A percentile compares a stretch with the other conserved stretches of the same genome.
These are phyloP conservation scores for Montifringilla adamsi DNA, from an alignment of 2,113 vertebrate species.

Conservation along the genomic window DNA sequence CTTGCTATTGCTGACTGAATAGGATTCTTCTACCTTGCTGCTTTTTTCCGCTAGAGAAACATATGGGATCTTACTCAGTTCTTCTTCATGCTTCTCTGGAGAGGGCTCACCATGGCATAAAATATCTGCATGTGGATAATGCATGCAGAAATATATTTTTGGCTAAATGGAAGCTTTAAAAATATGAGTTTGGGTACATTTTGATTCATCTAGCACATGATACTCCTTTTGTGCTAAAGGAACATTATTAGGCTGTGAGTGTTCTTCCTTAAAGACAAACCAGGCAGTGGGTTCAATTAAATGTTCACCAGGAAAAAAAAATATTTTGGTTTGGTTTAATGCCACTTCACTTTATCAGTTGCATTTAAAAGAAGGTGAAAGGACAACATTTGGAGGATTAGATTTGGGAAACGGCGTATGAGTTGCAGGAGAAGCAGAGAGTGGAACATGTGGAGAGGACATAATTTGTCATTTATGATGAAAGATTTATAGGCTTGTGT, in stretches of 20 bases:
- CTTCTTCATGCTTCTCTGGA: neutral
- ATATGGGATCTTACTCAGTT: neutral
- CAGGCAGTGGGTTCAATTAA: neutral
- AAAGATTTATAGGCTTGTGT: neutral
- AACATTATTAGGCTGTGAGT: neutral
- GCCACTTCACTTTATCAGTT: neutral
- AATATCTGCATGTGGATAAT: neutral
- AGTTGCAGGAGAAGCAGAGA: neutral
- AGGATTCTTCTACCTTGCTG: neutral
- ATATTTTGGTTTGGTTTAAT: neutral
- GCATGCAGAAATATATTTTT: neutral
- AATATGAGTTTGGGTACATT: neutral
- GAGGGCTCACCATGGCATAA: neutral
- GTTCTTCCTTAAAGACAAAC: neutral
- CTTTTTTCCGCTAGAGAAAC: neutral
- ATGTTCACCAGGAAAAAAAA: neutral
- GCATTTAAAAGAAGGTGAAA: neutral
- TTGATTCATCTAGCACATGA: neutral
- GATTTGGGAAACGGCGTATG: conserved; percentile 3
- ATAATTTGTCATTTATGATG: conserved; percentile 28
- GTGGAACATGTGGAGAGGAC: neutral
- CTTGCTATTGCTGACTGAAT: neutral
- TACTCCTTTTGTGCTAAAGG: neutral
- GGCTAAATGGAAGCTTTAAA: neutral
- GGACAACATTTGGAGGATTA: neutral